Evolutionary conservation across 2,888 invertebrate species (phyloP), one percentile per base, ranked within the genome.

Genomic region (Gibbula magus): DNA sequence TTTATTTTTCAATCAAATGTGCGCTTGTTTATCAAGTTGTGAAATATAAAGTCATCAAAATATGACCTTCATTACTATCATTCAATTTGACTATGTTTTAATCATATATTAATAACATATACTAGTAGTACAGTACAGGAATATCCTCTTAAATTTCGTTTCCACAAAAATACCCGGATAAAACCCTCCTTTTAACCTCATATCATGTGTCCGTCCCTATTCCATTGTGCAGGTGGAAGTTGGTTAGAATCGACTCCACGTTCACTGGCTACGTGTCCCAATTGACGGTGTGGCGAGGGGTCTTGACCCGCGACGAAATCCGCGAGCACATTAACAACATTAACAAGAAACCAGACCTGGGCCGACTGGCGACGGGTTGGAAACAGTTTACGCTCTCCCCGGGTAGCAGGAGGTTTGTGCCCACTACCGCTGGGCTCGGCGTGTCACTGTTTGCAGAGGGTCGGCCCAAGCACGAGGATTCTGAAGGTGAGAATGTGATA

Each of bases 181-280:
- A n/a, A n/a, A n/a, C n/a, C n/a, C n/a, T n/a, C n/a, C n/a, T n/a
- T n/a, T n/a, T n/a, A n/a, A n/a, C n/a, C n/a, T n/a, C n/a, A n/a
- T n/a, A 8, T 45, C 45, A 8, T 45, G 5, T 45, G 45, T 7
- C 3, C 7, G 35, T 45, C 10, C 45, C 1, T 45, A 1, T 45
- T 45, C 45, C 13, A 13, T 45, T 29, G 16, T 74, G 1, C 51
- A 74, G 74, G 2, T 29, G 51, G 16, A 51, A 51, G 51, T 52
- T 39, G 10, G 20, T 74, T 1, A 25, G 39, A 51, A 51, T 74
- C 51, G 74, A 74, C 74, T 20, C 22, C 1, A 5, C 5, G 20
- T 74, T 74, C 74, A 74, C 8, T 0, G 74, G 74, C 25, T 74
- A 74, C 51, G 13, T 74, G 7, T 74, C 74, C 45, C 74, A 51